phyloP scores from a whole-genome alignment of 2,888 invertebrate genomes.

The Sicus ferrugineus region DNA sequence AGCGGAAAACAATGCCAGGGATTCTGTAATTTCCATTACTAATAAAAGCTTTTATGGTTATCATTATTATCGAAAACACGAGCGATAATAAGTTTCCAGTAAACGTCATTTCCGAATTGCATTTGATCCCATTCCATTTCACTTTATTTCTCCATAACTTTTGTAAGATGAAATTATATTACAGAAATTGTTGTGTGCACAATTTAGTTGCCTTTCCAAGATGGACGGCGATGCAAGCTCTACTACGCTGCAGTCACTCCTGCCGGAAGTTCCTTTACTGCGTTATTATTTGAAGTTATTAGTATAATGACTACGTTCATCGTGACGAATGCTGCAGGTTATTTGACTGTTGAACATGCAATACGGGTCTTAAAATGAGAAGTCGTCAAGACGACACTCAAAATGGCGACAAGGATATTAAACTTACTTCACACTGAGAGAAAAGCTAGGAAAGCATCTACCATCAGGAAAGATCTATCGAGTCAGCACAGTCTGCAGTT shows the following conservation, averaged over 20 bases:
- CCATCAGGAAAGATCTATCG: too few relatives aligned
- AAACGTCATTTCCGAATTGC: background rate
- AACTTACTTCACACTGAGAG: background rate
- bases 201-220: background rate
- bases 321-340: background rate
- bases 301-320: background rate
- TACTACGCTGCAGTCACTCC: background rate
- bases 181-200: background rate
- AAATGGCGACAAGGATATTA: background rate
- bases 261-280: background rate
- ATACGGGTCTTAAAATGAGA: conserved; percentile 3
- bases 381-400: conserved; percentile 21
- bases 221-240: background rate
- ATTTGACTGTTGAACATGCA: background rate
- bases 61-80: background rate
- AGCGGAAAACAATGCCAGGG: conserved; percentile 16
- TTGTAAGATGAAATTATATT: background rate
- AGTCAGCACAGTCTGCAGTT: too few relatives aligned
- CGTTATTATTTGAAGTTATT: background rate
- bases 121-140: background rate
- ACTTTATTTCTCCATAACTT: background rate
- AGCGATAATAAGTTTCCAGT: background rate
- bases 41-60: too few relatives aligned
- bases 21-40: too few relatives aligned
- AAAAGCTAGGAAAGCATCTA: too few relatives aligned